Conservation (phyloP, 2,888 invertebrate genomes). For the Xylocampa areola region DNA sequence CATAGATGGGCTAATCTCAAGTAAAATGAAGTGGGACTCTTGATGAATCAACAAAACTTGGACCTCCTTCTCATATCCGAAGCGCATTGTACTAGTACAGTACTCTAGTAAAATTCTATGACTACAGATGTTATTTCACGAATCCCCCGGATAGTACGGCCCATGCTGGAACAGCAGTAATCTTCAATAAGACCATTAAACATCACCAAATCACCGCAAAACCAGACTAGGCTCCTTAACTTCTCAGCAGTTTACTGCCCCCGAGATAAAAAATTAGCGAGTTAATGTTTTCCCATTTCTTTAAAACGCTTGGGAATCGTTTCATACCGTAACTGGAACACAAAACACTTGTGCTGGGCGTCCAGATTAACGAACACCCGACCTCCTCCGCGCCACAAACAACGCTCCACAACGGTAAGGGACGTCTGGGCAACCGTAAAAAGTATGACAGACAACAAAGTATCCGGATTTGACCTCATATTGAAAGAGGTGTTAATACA, state of each 20-base stretch:
- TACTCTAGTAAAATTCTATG: neutral
- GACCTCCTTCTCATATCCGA: conserved; percentile 44
- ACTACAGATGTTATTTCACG: conserved; percentile 7
- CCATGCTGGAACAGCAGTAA: conserved; percentile 36
- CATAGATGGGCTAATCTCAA: conserved; percentile 39
- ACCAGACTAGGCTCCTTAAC: conserved; percentile 16
- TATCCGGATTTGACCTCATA: neutral
- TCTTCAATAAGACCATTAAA: conserved; percentile 25
- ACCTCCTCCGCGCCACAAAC: neutral
- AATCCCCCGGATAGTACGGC: conserved; percentile 42
- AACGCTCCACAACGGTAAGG: neutral
- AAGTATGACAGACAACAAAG: neutral
- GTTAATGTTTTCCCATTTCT: neutral
- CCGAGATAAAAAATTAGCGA: conserved; percentile 40
- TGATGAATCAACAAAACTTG: conserved; percentile 8
- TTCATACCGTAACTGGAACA: conserved; percentile 46
- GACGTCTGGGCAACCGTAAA: neutral
- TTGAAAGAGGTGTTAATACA: neutral
- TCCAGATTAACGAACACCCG: conserved; percentile 33
- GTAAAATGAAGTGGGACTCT: conserved; percentile 18
- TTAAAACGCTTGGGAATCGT: conserved; percentile 12
- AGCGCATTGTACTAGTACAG: conserved; percentile 10
- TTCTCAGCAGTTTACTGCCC: conserved; percentile 44
- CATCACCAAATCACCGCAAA: conserved; percentile 24
- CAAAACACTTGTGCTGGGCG: conserved; percentile 25